Percentiles rank a stretch among this genome's conserved stretches.
phyloP scores from a whole-genome alignment of 2,888 invertebrate species.

The Aleiodes alternator region DNA sequence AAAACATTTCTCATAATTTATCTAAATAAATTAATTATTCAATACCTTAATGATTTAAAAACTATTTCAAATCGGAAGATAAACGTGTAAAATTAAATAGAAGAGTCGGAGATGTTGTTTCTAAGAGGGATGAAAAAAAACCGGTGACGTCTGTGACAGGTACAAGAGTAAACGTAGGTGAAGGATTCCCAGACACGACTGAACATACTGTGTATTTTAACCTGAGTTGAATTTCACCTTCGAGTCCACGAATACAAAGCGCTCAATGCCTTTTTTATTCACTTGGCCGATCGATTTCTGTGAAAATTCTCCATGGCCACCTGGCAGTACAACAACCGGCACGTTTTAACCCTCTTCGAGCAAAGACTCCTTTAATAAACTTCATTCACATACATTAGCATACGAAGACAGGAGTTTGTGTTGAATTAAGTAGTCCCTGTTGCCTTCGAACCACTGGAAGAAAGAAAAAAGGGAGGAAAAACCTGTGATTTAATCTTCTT shows the following conservation, averaged over 20 bases:
- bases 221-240: conserved; percentile 62
- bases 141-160: conserved; percentile 52
- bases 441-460: background rate
- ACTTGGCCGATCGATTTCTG: conserved; percentile 42
- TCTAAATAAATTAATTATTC: background rate
- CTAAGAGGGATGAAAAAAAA: conserved; percentile 13
- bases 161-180: conserved; percentile 52
- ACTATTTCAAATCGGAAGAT: conserved; percentile 1
- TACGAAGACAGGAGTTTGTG: background rate
- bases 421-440: background rate
- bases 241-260: conserved; percentile 51
- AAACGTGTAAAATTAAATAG: conserved; percentile 1
- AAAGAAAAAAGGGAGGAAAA: background rate
- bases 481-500: conserved; percentile 3
- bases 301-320: conserved; percentile 61
- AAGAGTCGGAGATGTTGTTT: conserved; percentile 41
- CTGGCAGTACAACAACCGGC: conserved; percentile 52
- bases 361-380: conserved; percentile 5
- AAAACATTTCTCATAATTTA: no score
- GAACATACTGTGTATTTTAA: conserved; percentile 46
- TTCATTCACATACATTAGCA: conserved; percentile 42
- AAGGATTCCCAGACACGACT: conserved; percentile 61
- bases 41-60: conserved; percentile 47
- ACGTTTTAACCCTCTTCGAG: conserved; percentile 34
- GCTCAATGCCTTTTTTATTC: conserved; percentile 66